Conservation (phyloP, 2,797 vertebrate genomes). For the Halcyon smyrnensis region DNA sequence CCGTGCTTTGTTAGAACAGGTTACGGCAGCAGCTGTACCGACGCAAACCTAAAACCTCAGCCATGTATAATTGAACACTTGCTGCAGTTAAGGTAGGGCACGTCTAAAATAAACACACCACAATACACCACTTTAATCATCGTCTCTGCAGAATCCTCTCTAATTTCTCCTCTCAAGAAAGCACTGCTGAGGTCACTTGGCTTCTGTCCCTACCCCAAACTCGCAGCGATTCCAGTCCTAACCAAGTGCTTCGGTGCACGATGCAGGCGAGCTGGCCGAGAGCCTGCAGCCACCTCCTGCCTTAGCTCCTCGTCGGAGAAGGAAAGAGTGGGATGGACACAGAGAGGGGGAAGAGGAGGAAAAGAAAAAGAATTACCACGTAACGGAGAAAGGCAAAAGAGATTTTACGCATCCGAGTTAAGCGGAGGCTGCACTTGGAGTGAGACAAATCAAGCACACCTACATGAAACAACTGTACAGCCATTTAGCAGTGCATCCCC, state of each 20-base stretch:
- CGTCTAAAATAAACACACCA: constrained; percentile 64
- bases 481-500: constrained; percentile 83
- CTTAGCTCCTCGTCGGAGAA: neutral
- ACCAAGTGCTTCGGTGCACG: neutral
- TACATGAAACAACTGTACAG: constrained; percentile 88
- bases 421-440: neutral
- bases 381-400: neutral
- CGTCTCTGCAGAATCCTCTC: constrained; percentile 38
- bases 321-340: neutral
- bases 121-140: constrained; percentile 24
- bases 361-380: neutral
- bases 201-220: constrained; percentile 4
- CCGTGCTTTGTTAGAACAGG: constrained; percentile 42
- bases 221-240: neutral
- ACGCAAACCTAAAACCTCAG: constrained; percentile 18
- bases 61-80: constrained; percentile 40
- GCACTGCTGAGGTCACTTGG: constrained; percentile 43
- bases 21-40: constrained; percentile 28
- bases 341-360: neutral
- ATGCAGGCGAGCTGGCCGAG: neutral
- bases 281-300: neutral
- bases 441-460: constrained; percentile 74
- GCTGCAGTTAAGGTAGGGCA: constrained; percentile 40
- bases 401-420: neutral
- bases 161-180: constrained; percentile 55